These are phyloP conservation scores for Ypsolopha scabrella DNA, from an alignment of 2,888 invertebrate species.

Conservation along the genomic window DNA sequence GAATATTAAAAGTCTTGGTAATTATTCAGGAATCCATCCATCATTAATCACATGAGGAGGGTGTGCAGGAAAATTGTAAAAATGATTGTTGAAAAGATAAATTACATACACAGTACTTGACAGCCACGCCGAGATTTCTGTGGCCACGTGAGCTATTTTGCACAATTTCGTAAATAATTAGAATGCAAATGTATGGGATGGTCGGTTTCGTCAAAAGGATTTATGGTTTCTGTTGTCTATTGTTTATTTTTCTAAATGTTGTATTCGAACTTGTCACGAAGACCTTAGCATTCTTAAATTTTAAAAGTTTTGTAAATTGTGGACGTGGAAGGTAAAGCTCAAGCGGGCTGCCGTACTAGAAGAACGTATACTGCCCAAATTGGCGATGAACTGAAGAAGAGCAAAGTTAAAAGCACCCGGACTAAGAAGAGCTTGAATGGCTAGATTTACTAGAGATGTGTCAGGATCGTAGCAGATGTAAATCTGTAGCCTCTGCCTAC, in stretches of 20 bases:
- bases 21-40: slow-evolving; percentile 71
- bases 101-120: slow-evolving; percentile 52
- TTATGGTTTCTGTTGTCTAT: slow-evolving; percentile 3
- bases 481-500: too few relatives aligned
- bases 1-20: slow-evolving; percentile 71
- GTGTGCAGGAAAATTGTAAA: slow-evolving; percentile 60
- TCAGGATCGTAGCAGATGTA: too few relatives aligned
- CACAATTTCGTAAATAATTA: slow-evolving; percentile 22
- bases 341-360: too few relatives aligned
- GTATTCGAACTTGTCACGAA: too few relatives aligned
- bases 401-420: too few relatives aligned
- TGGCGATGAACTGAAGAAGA: too few relatives aligned
- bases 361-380: too few relatives aligned
- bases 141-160: slow-evolving; percentile 26
- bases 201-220: neutral
- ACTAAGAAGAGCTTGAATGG: too few relatives aligned
- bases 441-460: too few relatives aligned
- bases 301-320: too few relatives aligned
- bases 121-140: slow-evolving; percentile 43
- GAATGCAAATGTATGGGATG: neutral
- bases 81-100: slow-evolving; percentile 68
- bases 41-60: slow-evolving; percentile 64
- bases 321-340: too few relatives aligned
- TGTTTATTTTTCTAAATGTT: neutral
- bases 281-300: too few relatives aligned